phyloP scores from a whole-genome alignment of 2,888 invertebrate species.

The Rosalia funebris region DNA sequence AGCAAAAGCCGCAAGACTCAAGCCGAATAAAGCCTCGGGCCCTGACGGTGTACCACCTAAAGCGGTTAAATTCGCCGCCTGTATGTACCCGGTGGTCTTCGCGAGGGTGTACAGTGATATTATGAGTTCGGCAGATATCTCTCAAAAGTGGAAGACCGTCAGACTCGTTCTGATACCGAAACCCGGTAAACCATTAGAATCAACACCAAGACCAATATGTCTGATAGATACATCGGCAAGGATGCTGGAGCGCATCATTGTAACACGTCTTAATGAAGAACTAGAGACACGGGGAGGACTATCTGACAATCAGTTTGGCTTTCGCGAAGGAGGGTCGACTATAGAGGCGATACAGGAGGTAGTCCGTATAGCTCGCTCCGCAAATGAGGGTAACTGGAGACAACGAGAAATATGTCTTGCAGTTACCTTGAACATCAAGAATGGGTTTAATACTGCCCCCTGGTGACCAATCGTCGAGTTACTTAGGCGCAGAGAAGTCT shows the following conservation, averaged over 20 bases:
- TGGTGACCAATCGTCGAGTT: slow-evolving; percentile 30
- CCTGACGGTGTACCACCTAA: not conserved
- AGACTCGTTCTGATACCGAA: not conserved
- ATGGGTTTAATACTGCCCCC: slow-evolving; percentile 37
- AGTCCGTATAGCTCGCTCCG: not conserved
- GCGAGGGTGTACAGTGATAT: not conserved
- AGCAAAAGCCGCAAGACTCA: not conserved
- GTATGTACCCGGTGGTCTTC: not conserved
- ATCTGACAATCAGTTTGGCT: not conserved
- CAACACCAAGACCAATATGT: not conserved
- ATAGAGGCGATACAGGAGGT: not conserved
- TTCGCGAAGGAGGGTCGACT: not conserved
- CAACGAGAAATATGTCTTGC: not conserved
- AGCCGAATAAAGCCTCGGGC: not conserved
- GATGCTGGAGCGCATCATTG: not conserved
- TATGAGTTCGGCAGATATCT: not conserved
- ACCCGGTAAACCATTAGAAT: not conserved
- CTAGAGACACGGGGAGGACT: not conserved
- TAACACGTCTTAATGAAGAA: not conserved
- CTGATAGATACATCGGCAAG: not conserved
- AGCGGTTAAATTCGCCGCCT: not conserved
- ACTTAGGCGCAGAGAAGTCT: not conserved
- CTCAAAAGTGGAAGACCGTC: not conserved
- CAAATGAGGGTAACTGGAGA: not conserved
- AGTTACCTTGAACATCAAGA: slow-evolving; percentile 34